phyloP scores from a whole-genome alignment of 2,113 vertebrate genomes.

The Halichoeres trimaculatus region DNA sequence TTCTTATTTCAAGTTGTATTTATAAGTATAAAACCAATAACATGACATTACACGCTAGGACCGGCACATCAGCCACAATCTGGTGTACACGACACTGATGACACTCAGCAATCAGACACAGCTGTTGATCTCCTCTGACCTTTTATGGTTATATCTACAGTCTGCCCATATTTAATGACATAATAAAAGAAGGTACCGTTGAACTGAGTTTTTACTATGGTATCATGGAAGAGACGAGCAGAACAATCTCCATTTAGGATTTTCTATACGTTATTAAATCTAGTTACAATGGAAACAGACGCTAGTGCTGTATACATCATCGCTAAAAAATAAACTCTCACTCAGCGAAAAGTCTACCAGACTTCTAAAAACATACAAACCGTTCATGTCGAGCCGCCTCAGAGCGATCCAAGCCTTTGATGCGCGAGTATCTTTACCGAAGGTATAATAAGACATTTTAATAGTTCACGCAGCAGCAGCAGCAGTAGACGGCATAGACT shows the following conservation, averaged over 20 bases:
- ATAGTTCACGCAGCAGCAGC: not conserved
- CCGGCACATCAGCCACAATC: not conserved
- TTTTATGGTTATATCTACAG: not conserved
- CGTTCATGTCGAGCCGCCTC: constrained; percentile 76
- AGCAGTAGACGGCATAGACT: no score
- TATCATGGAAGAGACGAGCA: not conserved
- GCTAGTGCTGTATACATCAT: not conserved
- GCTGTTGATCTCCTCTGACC: constrained; percentile 43
- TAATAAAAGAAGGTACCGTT: no score
- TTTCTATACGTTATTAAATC: not conserved
- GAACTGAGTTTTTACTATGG: not conserved
- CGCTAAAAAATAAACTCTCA: not conserved
- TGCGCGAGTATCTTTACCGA: constrained; percentile 9
- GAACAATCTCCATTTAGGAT: not conserved
- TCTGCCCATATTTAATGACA: no score
- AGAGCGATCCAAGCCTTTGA: constrained; percentile 75
- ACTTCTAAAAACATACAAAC: constrained; percentile 60
- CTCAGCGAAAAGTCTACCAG: not conserved
- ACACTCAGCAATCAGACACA: constrained; percentile 53
- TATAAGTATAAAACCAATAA: no score
- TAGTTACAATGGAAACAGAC: constrained; percentile 62
- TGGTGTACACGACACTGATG: not conserved
- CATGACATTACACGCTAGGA: not conserved
- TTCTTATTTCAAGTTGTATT: no score
- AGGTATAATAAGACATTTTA: constrained; percentile 53